phyloP scores from a whole-genome alignment of 2,888 invertebrate genomes.

The Heliconius aoede region DNA sequence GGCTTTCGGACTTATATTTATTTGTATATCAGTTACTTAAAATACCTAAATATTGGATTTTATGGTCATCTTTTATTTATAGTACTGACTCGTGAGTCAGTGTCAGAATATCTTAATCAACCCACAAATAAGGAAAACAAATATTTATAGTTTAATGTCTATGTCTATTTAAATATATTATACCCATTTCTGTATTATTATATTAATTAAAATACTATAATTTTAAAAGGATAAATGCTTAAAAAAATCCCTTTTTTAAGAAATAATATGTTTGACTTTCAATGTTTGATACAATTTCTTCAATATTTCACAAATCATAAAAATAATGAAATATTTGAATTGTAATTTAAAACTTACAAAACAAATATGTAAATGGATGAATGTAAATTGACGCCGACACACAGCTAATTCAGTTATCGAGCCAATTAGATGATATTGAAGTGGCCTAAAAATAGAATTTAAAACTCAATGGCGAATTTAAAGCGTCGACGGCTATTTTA shows the following conservation, averaged over 20 bases:
- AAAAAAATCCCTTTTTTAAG: not conserved
- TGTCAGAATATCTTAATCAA: not conserved
- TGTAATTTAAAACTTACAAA: not conserved
- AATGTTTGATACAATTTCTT: no score
- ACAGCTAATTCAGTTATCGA: constrained; percentile 12
- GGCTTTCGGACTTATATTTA: no score
- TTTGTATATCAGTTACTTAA: no score
- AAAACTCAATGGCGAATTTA: constrained; percentile 8
- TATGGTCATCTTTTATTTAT: not conserved
- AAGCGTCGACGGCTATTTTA: not conserved
- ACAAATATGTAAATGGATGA: no score
- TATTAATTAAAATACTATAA: not conserved
- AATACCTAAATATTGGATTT: not conserved
- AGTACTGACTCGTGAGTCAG: not conserved
- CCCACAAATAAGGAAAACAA: not conserved
- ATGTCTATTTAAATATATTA: not conserved
- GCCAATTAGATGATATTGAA: constrained; percentile 16
- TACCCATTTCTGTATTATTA: not conserved
- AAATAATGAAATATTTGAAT: not conserved
- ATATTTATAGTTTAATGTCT: not conserved
- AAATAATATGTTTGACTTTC: not conserved
- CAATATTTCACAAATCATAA: not conserved
- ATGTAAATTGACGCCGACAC: constrained; percentile 12
- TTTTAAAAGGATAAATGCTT: not conserved
- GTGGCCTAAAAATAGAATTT: constrained; percentile 17